These are phyloP conservation scores for Mayetiola destructor DNA, from an alignment of 2,888 invertebrate genomes.

Conservation along the genomic window DNA sequence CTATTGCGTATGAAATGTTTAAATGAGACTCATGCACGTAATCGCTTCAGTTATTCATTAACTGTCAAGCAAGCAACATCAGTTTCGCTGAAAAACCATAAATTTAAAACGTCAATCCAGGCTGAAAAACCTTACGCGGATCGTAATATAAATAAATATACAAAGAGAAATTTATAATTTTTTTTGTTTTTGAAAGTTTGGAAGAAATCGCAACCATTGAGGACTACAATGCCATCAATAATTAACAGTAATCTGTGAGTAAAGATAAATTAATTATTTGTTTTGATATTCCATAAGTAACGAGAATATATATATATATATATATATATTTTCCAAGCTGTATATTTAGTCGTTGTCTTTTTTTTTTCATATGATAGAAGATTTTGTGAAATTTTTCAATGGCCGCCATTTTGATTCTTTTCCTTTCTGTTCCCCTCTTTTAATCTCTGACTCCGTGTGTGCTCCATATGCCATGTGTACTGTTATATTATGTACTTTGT, in stretches of 20 bases:
- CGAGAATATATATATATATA: too few species aligned
- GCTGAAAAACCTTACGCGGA: neutral
- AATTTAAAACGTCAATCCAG: neutral
- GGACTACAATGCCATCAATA: constrained; percentile 45
- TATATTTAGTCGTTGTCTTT: too few species aligned
- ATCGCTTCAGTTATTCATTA: neutral
- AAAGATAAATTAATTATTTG: constrained; percentile 15
- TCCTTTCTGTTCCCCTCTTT: too few species aligned
- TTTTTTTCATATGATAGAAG: too few species aligned
- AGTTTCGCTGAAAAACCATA: too few species aligned
- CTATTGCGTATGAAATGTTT: neutral
- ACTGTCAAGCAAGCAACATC: constrained; percentile 1
- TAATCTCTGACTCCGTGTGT: too few species aligned
- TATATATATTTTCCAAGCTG: too few species aligned
- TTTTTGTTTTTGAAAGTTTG: constrained; percentile 4
- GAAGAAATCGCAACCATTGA: constrained; percentile 19
- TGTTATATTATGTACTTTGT: too few species aligned
- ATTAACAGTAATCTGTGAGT: constrained; percentile 50
- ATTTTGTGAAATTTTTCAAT: too few species aligned
- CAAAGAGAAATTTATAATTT: neutral
- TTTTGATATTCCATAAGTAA: neutral
- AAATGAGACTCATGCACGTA: neutral
- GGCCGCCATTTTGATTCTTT: too few species aligned
- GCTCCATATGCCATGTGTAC: too few species aligned
- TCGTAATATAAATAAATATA: too few species aligned